Evolutionary conservation across 2,113 vertebrate genomes (phyloP).

Genomic region (Gopherus flavomarginatus): DNA sequence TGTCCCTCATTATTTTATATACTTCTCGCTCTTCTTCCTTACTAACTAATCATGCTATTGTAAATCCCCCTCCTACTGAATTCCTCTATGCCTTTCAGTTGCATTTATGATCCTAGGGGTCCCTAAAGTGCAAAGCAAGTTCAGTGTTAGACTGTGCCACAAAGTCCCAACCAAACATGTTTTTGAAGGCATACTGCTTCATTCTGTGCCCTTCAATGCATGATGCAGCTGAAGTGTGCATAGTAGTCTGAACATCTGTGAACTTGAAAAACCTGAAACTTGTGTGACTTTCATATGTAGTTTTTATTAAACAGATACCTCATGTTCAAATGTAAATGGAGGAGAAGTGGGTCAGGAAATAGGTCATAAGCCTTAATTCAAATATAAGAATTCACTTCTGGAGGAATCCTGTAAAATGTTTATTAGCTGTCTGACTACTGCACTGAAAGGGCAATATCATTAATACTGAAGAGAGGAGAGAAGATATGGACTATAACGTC

Average conservation of each 20-base stretch:
- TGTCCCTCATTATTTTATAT: background rate
- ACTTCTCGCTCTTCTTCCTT: background rate
- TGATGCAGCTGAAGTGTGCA: background rate
- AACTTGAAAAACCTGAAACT: background rate
- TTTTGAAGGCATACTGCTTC: background rate
- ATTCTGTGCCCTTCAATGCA: background rate
- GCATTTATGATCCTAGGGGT: background rate
- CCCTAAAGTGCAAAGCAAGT: background rate
- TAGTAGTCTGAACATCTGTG: background rate
- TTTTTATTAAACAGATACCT: background rate
- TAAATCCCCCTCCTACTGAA: background rate
- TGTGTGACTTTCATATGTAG: background rate
- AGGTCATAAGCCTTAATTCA: background rate
- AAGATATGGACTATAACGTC: background rate
- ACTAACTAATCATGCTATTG: background rate
- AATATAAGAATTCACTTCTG: background rate
- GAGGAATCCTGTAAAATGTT: constrained; percentile 21
- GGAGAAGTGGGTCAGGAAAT: background rate
- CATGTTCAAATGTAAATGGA: background rate
- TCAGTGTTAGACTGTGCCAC: background rate
- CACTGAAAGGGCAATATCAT: background rate
- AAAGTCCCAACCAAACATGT: background rate
- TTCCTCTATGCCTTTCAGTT: background rate
- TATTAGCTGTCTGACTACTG: background rate
- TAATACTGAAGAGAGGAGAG: background rate